phyloP scores from a whole-genome alignment of 2,113 vertebrate species.

The Halichoerus grypus region DNA sequence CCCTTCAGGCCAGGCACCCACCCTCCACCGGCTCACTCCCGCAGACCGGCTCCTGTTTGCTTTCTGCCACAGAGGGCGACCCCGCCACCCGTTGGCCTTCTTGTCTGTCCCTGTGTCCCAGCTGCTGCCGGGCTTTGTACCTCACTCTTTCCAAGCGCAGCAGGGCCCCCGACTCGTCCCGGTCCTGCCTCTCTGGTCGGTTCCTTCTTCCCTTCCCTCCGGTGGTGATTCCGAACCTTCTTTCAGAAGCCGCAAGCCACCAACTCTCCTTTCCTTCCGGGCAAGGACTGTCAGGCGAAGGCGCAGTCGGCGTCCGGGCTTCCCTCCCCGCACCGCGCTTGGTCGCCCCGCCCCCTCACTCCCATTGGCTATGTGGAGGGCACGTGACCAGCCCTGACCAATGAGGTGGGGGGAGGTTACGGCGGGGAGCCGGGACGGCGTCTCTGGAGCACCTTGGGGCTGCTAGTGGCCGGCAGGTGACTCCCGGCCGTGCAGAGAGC shows the following conservation, averaged over 20 bases:
- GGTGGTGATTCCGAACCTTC: neutral
- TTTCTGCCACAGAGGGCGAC: neutral
- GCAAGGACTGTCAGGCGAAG: rapidly evolving
- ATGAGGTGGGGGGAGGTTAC: neutral
- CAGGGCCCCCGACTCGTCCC: neutral
- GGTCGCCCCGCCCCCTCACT: neutral
- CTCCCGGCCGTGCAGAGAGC: neutral
- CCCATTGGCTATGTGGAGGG: neutral
- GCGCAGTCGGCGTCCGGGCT: neutral
- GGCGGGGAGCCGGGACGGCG: rapidly evolving
- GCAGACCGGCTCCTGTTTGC: neutral
- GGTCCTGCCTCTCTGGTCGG: neutral
- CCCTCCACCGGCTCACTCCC: neutral
- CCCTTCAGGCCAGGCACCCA: neutral
- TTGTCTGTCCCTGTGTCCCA: neutral
- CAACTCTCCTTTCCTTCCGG: neutral
- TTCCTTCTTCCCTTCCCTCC: neutral
- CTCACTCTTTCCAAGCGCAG: neutral
- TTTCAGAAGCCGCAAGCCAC: neutral
- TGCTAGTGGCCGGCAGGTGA: neutral
- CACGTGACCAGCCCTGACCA: neutral
- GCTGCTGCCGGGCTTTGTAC: too few species aligned
- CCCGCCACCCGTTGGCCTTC: neutral
- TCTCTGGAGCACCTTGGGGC: too few species aligned
- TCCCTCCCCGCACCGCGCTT: rapidly evolving